Base-by-base conservation (phyloP, 1,140 invertebrate genomes). In the Ditylenchus dipsaci region DNA sequence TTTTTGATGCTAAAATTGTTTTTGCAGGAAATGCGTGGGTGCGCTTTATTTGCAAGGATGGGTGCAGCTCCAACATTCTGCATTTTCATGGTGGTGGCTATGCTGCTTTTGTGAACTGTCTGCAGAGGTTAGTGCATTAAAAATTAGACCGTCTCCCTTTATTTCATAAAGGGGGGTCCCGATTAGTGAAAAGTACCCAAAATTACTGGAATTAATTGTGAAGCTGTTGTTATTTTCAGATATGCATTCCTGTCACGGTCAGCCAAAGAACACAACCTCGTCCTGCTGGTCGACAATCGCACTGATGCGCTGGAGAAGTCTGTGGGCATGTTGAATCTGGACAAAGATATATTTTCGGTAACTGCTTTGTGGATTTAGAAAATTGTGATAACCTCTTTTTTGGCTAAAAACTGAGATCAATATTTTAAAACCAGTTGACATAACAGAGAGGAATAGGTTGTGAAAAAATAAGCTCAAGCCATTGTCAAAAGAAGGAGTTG, bases 1-100 rank as follows among this genome's bases (percentile, higher is more conserved):
- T 11, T 8, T 65, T 59, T 65, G 49, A 1, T 56, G 23, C 0
- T 56, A 23, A 57, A 56, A 15, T 66, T 73, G 27, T 45, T 19
- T 30, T 19, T 60, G 67, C 73, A 73, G 58, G 38, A 1, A 58
- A 59, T 7, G 59, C 73, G 13, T 29, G 69, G 68, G 38, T 76
- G 15, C 58, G 63, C 17, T 76, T 76, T 27, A 79, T 79, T 47
- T 78, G 72, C 29, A 76, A 76, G 42, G 75, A 76, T 63, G 75
- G 75, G n/a, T 69, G 56, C 33, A 33, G 30, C 21, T 76, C 75
- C 27, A 49, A 76, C 33, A 57, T 59, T 53, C 65, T 70, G 19
- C 69, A 79, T 71, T 78, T 76, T 29, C 58, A 63, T 17, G 67
- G 60, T 45, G 76, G 76, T 30, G 75, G 77, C 21, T 76, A 79